phyloP scores from a whole-genome alignment of 2,113 vertebrate genomes.

The Hoplias malabaricus region DNA sequence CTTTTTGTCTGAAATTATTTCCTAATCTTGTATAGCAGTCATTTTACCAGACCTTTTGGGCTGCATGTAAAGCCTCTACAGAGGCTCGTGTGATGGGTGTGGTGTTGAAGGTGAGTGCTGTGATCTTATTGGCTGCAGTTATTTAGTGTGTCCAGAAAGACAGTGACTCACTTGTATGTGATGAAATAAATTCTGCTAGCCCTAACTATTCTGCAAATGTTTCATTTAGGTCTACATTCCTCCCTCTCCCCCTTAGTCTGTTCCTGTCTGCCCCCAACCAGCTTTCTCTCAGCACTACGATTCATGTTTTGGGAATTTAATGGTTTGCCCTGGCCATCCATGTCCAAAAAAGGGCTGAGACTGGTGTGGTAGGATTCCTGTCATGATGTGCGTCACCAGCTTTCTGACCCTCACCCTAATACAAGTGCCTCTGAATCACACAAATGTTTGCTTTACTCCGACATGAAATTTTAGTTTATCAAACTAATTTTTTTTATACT shows the following conservation, averaged over 20 bases:
- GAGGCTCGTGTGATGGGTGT: conserved; percentile 34
- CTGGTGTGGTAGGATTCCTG: conserved; percentile 68
- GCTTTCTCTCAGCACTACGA: background rate
- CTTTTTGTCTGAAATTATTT: background rate
- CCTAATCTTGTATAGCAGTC: background rate
- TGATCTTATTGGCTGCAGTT: conserved; percentile 36
- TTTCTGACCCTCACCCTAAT: background rate
- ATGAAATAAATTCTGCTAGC: conserved; percentile 10
- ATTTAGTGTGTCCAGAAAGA: conserved; percentile 33
- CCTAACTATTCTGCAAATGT: background rate
- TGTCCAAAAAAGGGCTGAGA: conserved; percentile 54
- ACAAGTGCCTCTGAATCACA: background rate
- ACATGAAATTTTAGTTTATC: no score
- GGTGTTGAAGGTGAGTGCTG: conserved; percentile 58
- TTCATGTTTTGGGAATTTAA: conserved; percentile 55
- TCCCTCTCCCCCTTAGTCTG: background rate
- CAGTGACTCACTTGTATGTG: conserved; percentile 69
- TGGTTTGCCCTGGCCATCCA: conserved; percentile 31
- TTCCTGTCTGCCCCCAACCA: background rate
- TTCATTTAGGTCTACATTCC: background rate
- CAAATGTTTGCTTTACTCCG: no score
- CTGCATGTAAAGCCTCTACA: background rate
- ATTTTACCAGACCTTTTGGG: background rate
- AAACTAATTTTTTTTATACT: no score
- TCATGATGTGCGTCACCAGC: conserved; percentile 39